phyloP scores from a whole-genome alignment of 2,888 invertebrate species.

The Ceraclea dissimilis region DNA sequence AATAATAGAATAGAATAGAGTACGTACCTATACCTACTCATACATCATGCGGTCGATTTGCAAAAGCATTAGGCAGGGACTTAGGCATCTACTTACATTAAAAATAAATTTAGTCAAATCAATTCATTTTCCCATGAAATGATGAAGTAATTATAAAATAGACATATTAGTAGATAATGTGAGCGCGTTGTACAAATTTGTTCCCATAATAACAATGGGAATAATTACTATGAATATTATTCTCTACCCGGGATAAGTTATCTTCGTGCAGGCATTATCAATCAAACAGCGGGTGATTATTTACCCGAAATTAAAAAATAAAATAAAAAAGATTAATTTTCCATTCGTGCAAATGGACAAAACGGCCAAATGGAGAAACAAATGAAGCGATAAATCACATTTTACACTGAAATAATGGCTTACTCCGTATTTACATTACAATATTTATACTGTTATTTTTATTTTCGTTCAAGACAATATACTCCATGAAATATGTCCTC shows the following conservation, averaged over 20 bases:
- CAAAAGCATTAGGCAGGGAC: too few relatives aligned
- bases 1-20: too few relatives aligned
- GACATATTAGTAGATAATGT: too few relatives aligned
- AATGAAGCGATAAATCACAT: constrained; percentile 17
- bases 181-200: too few relatives aligned
- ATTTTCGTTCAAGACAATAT: neutral
- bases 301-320: constrained; percentile 13
- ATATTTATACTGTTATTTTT: neutral
- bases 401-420: constrained; percentile 3
- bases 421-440: neutral
- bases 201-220: too few relatives aligned
- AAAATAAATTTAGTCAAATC: too few relatives aligned
- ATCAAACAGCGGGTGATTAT: constrained; percentile 16
- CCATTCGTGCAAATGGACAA: constrained; percentile 15
- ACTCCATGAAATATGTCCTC: constrained; percentile 2
- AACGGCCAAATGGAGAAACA: constrained; percentile 13
- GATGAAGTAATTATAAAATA: too few relatives aligned
- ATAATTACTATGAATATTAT: neutral
- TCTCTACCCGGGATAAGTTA: neutral
- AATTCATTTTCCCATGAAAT: too few relatives aligned
- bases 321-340: constrained; percentile 11
- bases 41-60: too few relatives aligned
- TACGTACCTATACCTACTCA: too few relatives aligned
- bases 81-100: too few relatives aligned
- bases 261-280: constrained; percentile 7